Evolutionary conservation across 2,888 invertebrate genomes (phyloP).

Genomic region (Sphaerophoria taeniata): DNA sequence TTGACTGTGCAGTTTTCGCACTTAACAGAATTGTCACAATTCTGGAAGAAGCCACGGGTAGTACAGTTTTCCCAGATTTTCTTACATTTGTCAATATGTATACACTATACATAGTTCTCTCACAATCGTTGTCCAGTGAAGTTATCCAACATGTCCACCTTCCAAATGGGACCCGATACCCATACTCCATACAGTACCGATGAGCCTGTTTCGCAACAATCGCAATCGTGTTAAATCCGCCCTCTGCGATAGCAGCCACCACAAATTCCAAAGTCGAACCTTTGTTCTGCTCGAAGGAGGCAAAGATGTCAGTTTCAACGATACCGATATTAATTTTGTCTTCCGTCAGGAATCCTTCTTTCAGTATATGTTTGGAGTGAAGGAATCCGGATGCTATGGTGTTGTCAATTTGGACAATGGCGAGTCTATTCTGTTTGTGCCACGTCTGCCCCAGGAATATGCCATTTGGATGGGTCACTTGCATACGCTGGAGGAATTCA

Average conservation of each 20-base stretch:
- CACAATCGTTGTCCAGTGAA: slow-evolving; percentile 20
- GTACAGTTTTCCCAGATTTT: too few species aligned
- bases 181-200: slow-evolving; percentile 90
- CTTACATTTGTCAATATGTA: too few species aligned
- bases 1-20: too few species aligned
- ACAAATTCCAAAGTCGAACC: slow-evolving; percentile 83
- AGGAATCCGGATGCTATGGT: slow-evolving; percentile 96
- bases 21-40: too few species aligned
- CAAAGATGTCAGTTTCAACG: slow-evolving; percentile 90
- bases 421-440: slow-evolving; percentile 91
- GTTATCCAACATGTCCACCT: slow-evolving; percentile 78
- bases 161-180: slow-evolving; percentile 88
- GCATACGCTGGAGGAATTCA: slow-evolving; percentile 88
- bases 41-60: too few species aligned
- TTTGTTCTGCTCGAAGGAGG: slow-evolving; percentile 95
- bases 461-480: slow-evolving; percentile 97
- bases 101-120: slow-evolving; percentile 12
- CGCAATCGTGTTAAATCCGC: slow-evolving; percentile 87
- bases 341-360: slow-evolving; percentile 99
- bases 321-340: slow-evolving; percentile 92
- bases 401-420: slow-evolving; percentile 90
- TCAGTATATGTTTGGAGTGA: slow-evolving; percentile 97
- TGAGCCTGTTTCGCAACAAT: slow-evolving; percentile 91
- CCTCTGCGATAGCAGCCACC: slow-evolving; percentile 81
- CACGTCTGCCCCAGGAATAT: slow-evolving; percentile 92